phyloP scores from a whole-genome alignment of 2,797 vertebrate species.

The Mallotus villosus region DNA sequence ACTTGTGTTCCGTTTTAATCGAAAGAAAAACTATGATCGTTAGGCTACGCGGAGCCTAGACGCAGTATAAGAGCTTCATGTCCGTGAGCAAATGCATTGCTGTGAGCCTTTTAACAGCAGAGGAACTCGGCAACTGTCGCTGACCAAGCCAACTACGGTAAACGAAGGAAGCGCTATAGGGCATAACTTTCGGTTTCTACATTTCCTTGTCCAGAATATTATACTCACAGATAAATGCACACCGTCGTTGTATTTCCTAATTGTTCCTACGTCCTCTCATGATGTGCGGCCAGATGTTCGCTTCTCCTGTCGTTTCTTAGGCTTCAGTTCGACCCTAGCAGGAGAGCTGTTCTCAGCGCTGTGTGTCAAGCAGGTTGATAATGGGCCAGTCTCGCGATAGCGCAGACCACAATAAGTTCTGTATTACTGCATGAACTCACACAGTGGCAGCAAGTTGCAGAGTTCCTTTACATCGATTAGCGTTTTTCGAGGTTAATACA shows the following conservation, averaged over 20 bases:
- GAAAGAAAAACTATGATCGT: conserved; percentile 23
- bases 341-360: conserved; percentile 77
- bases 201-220: conserved; percentile 29
- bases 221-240: conserved; percentile 68
- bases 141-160: conserved; percentile 63
- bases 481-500: background rate
- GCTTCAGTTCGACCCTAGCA: conserved; percentile 74
- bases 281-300: conserved; percentile 82
- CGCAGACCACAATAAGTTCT: conserved; percentile 69
- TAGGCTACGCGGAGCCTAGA: background rate
- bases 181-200: conserved; percentile 71
- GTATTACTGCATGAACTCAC: conserved; percentile 76
- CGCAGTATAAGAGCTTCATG: conserved; percentile 44
- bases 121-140: conserved; percentile 69
- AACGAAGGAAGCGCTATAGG: conserved; percentile 50
- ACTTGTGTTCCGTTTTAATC: background rate
- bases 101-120: conserved; percentile 72
- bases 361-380: conserved; percentile 87
- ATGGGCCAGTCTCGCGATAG: conserved; percentile 89
- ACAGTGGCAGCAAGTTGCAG: conserved; percentile 80
- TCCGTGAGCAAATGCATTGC: conserved; percentile 64
- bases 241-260: conserved; percentile 57
- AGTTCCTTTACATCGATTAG: conserved; percentile 53
- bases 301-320: conserved; percentile 72
- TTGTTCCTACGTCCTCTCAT: conserved; percentile 67